Percentiles rank a stretch among this genome's conserved stretches.
Evolutionary conservation across 2,888 invertebrate species (phyloP).

Genomic region (Lycaena phlaeas): DNA sequence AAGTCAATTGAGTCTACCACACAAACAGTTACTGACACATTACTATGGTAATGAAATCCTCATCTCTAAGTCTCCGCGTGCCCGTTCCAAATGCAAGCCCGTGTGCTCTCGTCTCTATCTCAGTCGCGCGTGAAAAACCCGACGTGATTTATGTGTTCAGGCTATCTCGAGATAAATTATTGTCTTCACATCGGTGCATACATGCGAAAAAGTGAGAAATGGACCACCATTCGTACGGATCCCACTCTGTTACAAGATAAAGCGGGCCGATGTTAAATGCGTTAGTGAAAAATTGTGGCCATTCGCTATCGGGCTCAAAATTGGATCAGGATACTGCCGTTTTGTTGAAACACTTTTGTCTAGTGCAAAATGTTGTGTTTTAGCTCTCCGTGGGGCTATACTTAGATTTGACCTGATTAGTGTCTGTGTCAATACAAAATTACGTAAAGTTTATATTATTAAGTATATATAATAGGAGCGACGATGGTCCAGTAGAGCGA

Average conservation of each 20-base stretch:
- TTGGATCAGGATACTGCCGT: not conserved
- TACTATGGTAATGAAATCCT: too few relatives aligned
- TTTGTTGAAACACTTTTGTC: too few relatives aligned
- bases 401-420: too few relatives aligned
- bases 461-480: too few relatives aligned
- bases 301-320: not conserved
- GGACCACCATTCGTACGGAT: slow-evolving; percentile 16
- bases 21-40: too few relatives aligned
- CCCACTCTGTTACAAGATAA: slow-evolving; percentile 12
- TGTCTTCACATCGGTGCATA: slow-evolving; percentile 43
- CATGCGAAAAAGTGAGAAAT: slow-evolving; percentile 49
- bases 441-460: too few relatives aligned
- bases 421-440: too few relatives aligned
- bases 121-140: slow-evolving; percentile 42
- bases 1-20: too few relatives aligned
- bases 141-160: slow-evolving; percentile 53
- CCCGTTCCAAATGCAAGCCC: slow-evolving; percentile 12
- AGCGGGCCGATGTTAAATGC: slow-evolving; percentile 9
- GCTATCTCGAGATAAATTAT: slow-evolving; percentile 57
- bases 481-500: too few relatives aligned
- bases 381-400: too few relatives aligned
- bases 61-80: too few relatives aligned
- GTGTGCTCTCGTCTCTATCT: slow-evolving; percentile 28
- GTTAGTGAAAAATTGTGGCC: slow-evolving; percentile 13
- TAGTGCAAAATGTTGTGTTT: too few relatives aligned